Conservation (phyloP, 35 echinoderm and acorn worm genomes). For the Heliocidaris erythrogramma region DNA sequence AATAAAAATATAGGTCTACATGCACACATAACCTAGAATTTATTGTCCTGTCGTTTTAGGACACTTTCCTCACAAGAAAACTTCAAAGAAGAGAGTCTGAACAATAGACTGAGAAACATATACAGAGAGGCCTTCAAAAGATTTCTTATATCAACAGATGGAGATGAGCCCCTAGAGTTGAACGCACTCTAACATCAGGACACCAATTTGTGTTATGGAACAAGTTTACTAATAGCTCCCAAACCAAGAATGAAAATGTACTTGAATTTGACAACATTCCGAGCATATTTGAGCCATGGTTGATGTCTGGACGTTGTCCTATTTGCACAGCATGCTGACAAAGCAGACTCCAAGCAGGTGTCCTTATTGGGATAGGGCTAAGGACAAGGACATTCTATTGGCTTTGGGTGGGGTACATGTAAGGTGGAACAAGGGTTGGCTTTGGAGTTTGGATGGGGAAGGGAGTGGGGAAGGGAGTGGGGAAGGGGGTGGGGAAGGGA, state of each 20-base stretch:
- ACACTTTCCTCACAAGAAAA: neutral
- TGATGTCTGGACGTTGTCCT: neutral
- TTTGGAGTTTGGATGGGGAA: neutral
- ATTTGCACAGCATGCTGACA: slow-evolving; percentile 15
- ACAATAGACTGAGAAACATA: slow-evolving; percentile 10
- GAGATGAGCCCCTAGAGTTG: neutral
- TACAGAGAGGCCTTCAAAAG: neutral
- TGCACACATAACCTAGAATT: no score
- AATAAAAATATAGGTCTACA: no score
- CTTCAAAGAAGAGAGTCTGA: neutral
- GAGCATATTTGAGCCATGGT: neutral
- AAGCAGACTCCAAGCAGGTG: neutral
- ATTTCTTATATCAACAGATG: neutral
- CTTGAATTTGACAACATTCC: slow-evolving; percentile 11
- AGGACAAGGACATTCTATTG: neutral
- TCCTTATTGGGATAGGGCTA: neutral
- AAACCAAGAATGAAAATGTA: neutral
- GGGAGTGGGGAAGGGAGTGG: neutral
- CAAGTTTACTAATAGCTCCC: neutral
- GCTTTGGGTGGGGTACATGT: neutral
- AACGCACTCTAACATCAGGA: neutral
- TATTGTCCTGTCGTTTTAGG: no score
- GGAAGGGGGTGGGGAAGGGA: no score
- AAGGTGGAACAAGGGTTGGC: neutral
- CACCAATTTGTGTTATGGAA: neutral